A percentile compares a stretch with the other conserved stretches of the same genome.
Conservation (phyloP, 2,797 vertebrate species). For the Mycteria americana region DNA sequence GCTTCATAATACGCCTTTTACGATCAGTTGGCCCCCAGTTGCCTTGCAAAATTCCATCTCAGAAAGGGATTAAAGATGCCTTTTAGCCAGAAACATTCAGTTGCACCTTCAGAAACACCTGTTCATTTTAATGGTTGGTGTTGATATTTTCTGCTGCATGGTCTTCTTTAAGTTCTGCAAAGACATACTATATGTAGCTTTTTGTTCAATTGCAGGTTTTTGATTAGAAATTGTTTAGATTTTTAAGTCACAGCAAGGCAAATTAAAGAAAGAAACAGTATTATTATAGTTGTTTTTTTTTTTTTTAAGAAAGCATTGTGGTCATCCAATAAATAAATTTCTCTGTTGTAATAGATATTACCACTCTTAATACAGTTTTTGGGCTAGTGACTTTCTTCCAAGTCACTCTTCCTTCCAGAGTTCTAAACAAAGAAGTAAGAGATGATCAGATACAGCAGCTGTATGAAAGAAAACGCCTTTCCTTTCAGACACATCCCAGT, state of each 20-base stretch:
- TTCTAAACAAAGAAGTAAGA: background rate
- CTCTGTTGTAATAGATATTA: background rate
- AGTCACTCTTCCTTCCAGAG: background rate
- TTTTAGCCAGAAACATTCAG: background rate
- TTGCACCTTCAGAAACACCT: background rate
- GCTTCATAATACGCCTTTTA: conserved; percentile 28
- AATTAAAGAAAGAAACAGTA: background rate
- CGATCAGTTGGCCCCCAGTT: background rate
- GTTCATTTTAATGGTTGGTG: background rate
- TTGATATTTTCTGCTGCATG: background rate
- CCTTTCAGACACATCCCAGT: background rate
- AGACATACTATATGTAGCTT: background rate
- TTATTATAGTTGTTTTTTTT: background rate
- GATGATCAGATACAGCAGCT: background rate
- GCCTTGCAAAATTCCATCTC: conserved; percentile 20
- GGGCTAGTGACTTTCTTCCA: background rate
- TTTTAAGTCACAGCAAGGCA: background rate
- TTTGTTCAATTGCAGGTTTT: background rate
- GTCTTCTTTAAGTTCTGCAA: background rate
- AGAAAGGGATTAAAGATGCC: background rate
- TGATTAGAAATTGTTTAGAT: background rate
- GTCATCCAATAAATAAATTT: background rate
- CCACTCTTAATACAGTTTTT: background rate
- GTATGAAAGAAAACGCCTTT: background rate
- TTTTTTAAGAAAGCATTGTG: background rate